phyloP scores from a whole-genome alignment of 2,797 vertebrate genomes.

The Sternarchorhynchus goeldii region DNA sequence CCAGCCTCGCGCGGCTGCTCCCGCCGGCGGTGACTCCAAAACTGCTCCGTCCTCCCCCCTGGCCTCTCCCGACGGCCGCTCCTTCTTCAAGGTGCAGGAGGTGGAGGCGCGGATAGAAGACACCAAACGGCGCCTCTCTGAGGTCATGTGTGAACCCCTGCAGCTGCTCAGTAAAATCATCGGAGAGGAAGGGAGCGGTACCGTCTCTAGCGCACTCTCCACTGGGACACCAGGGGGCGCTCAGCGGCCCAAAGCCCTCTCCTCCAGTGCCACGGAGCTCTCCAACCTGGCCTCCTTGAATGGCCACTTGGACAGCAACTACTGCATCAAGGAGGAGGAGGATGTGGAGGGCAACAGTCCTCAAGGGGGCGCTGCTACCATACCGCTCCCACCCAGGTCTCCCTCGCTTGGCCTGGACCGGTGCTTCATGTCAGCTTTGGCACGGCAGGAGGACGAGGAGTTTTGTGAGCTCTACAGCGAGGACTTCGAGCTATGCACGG shows the following conservation, averaged over 20 bases:
- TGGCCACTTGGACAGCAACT: constrained; percentile 89
- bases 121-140: constrained; percentile 93
- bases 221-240: constrained; percentile 59
- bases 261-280: constrained; percentile 92
- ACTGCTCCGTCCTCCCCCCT: constrained; percentile 92
- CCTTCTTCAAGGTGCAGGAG: constrained; percentile 97
- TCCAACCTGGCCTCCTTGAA: constrained; percentile 79
- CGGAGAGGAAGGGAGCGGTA: constrained; percentile 84
- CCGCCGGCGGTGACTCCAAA: constrained; percentile 83
- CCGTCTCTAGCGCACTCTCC: constrained; percentile 48
- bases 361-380: constrained; percentile 78
- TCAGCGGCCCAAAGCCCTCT: constrained; percentile 88
- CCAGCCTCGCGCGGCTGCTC: constrained; percentile 81
- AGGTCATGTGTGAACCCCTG: constrained; percentile 93
- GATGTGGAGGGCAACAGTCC: constrained; percentile 76
- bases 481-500: constrained; percentile 83
- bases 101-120: constrained; percentile 96
- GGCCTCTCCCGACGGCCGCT: constrained; percentile 87
- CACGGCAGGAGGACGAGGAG: constrained; percentile 92
- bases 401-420: constrained; percentile 85
- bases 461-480: constrained; percentile 90
- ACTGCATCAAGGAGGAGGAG: constrained; percentile 96
- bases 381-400: constrained; percentile 49
- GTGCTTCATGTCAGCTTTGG: constrained; percentile 88
- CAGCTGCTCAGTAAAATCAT: constrained; percentile 97